Evolutionary conservation across 2,888 invertebrate genomes (phyloP).

Genomic region (Leuctra nigra): DNA sequence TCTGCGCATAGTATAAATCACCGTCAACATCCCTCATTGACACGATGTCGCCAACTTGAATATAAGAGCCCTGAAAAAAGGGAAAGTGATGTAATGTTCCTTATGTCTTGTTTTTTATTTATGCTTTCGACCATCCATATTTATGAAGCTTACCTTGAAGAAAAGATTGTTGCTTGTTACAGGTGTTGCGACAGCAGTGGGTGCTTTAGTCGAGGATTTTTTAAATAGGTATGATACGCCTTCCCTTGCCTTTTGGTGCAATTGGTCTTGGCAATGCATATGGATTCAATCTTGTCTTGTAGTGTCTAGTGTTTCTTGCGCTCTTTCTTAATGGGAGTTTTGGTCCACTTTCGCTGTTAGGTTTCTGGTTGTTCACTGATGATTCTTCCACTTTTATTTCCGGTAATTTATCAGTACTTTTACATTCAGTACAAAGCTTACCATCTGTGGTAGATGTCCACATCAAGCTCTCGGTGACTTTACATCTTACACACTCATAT

Average conservation of each 20-base stretch:
- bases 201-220: slow-evolving; percentile 72
- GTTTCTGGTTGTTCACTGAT: too few relatives aligned
- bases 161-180: slow-evolving; percentile 75
- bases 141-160: slow-evolving; percentile 60
- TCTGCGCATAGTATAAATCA: slow-evolving; percentile 80
- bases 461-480: slow-evolving; percentile 58
- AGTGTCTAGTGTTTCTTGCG: slow-evolving; percentile 48
- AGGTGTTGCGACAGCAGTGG: slow-evolving; percentile 71
- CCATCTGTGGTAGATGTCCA: slow-evolving; percentile 72
- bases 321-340: slow-evolving; percentile 46
- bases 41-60: slow-evolving; percentile 87
- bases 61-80: slow-evolving; percentile 59
- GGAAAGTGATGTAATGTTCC: too few relatives aligned
- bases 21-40: slow-evolving; percentile 71
- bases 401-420: slow-evolving; percentile 46
- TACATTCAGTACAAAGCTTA: slow-evolving; percentile 70
- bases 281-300: slow-evolving; percentile 43
- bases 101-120: too few relatives aligned
- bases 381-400: slow-evolving; percentile 32
- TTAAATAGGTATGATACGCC: slow-evolving; percentile 74
- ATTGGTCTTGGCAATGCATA: slow-evolving; percentile 40
- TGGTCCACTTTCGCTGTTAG: slow-evolving; percentile 35
- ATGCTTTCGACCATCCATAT: too few relatives aligned
- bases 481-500: slow-evolving; percentile 65
- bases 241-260: slow-evolving; percentile 61